Evolutionary conservation across 1,140 invertebrate species (phyloP).

Genomic region (Orius insidiosus): DNA sequence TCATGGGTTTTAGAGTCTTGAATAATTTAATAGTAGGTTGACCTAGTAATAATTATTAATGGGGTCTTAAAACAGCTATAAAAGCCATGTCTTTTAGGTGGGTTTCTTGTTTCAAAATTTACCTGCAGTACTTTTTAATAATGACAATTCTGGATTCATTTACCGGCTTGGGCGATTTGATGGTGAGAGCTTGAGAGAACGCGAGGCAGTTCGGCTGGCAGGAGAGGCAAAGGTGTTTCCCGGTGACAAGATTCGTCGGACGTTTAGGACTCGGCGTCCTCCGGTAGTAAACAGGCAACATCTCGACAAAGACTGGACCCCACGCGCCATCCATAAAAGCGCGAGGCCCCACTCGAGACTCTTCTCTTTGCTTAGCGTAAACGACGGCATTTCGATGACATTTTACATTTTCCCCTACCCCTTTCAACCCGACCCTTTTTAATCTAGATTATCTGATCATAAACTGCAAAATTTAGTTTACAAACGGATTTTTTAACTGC

Average conservation of each 20-base stretch:
- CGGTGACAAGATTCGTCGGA: conserved; percentile 6
- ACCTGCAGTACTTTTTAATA: no score
- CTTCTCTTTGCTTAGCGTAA: background rate
- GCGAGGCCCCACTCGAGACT: background rate
- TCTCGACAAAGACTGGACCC: background rate
- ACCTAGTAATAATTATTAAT: no score
- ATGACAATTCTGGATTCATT: conserved; percentile 3
- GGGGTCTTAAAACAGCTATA: no score
- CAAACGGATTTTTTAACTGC: no score
- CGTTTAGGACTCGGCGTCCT: conserved; percentile 2
- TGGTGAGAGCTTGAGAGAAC: conserved; percentile 23
- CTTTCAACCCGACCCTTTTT: background rate
- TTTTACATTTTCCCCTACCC: background rate
- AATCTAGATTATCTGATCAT: no score
- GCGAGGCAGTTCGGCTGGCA: conserved; percentile 23
- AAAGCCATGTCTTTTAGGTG: no score
- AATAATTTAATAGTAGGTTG: no score
- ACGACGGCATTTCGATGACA: no score
- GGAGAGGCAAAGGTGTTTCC: conserved; percentile 22
- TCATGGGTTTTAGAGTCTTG: no score
- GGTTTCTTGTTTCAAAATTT: no score
- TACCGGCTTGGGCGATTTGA: conserved; percentile 19
- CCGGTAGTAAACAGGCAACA: conserved; percentile 11
- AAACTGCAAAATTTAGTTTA: no score
- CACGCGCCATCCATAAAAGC: background rate